Evolutionary conservation across 2,888 invertebrate genomes (phyloP).

Genomic region (Xanthia togata): DNA sequence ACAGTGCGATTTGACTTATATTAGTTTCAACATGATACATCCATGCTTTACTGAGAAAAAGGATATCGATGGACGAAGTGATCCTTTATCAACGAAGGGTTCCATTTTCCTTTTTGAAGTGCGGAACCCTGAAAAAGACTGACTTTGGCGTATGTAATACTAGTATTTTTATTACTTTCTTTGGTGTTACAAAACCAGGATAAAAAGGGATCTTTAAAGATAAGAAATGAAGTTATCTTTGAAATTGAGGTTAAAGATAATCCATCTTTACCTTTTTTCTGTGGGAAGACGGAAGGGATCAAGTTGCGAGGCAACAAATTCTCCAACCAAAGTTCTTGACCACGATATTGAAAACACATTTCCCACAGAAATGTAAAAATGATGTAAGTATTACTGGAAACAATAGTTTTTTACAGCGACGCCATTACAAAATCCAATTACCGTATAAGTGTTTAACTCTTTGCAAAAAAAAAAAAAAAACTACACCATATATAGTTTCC

Average conservation of each 20-base stretch:
- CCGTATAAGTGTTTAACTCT: background rate
- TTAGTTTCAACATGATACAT: too few relatives aligned
- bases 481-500: conserved; percentile 9
- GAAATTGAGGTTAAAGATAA: conserved; percentile 18
- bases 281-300: background rate
- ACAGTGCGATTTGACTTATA: too few relatives aligned
- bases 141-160: conserved; percentile 13
- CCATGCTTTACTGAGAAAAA: too few relatives aligned
- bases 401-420: background rate
- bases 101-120: too few relatives aligned
- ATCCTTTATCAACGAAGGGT: too few relatives aligned
- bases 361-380: background rate
- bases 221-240: conserved; percentile 24
- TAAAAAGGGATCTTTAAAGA: conserved; percentile 7
- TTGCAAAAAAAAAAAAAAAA: background rate
- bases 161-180: conserved; percentile 24
- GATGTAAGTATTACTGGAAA: background rate
- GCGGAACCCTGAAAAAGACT: conserved; percentile 26
- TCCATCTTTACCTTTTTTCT: background rate
- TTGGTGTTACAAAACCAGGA: conserved; percentile 20
- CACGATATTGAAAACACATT: background rate
- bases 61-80: too few relatives aligned
- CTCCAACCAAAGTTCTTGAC: too few relatives aligned
- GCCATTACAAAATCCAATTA: background rate
- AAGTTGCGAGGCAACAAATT: background rate